A percentile compares a stretch with the other conserved stretches of the same genome.
Conservation (phyloP, 2,797 vertebrate genomes). For the Eupleurogrammus muticus region DNA sequence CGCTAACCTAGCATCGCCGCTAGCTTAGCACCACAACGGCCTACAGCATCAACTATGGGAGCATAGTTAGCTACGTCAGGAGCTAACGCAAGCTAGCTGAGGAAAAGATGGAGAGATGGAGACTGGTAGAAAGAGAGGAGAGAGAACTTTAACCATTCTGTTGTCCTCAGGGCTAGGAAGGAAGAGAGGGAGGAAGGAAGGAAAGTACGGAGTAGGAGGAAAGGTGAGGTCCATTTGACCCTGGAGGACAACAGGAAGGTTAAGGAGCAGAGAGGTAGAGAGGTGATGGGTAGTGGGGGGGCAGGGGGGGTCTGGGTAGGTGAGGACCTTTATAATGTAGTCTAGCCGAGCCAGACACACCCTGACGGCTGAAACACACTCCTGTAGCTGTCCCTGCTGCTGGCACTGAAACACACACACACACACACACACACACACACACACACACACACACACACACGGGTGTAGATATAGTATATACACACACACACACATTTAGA, state of each 20-base stretch:
- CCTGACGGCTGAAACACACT: slow-evolving; percentile 72
- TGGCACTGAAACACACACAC: slow-evolving; percentile 58
- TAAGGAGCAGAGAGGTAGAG: not conserved
- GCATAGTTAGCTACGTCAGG: slow-evolving; percentile 25
- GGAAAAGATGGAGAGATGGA: not conserved
- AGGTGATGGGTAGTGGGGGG: not conserved
- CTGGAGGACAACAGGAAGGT: too few species aligned
- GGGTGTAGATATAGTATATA: not conserved
- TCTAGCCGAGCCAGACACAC: slow-evolving; percentile 68
- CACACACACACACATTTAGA: slow-evolving; percentile 35
- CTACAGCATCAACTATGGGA: slow-evolving; percentile 17
- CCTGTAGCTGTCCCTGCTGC: slow-evolving; percentile 61
- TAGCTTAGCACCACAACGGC: slow-evolving; percentile 23
- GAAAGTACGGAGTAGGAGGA: too few species aligned
- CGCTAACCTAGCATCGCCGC: slow-evolving; percentile 14
- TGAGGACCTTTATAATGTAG: slow-evolving; percentile 63
- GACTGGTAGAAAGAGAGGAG: not conserved
- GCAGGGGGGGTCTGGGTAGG: slow-evolving; percentile 13
- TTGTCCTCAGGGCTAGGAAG: not conserved
- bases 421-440: slow-evolving; percentile 17
- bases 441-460: not conserved
- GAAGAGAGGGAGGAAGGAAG: too few species aligned
- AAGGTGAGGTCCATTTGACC: too few species aligned
- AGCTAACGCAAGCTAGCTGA: slow-evolving; percentile 30
- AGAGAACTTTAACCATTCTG: not conserved